Evolutionary conservation across 2,797 vertebrate genomes (phyloP).

Genomic region (Catamblyrhynchus diadema): DNA sequence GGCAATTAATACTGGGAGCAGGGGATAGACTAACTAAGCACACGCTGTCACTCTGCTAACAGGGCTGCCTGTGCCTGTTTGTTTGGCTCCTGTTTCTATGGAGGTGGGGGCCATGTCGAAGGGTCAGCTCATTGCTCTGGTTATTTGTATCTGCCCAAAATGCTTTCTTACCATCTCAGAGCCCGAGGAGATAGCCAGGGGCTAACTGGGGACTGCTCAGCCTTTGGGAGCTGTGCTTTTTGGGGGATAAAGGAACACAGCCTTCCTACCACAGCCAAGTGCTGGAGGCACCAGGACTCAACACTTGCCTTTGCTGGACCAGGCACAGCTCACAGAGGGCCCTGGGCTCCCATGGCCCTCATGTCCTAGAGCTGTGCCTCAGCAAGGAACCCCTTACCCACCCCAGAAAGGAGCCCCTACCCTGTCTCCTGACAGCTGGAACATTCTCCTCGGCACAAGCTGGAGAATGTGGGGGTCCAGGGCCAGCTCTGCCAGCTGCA

Average conservation of each 20-base stretch:
- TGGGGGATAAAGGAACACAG: not conserved
- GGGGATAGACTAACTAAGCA: not conserved
- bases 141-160: not conserved
- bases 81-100: slow-evolving; percentile 29
- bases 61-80: not conserved
- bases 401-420: not conserved
- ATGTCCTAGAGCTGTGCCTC: not conserved
- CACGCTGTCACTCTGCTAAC: not conserved
- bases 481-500: not conserved
- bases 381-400: not conserved
- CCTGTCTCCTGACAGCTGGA: not conserved
- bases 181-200: not conserved
- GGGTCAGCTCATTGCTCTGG: not conserved
- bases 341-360: rapidly evolving
- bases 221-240: not conserved
- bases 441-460: not conserved
- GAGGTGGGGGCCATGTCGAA: not conserved
- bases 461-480: rapidly evolving
- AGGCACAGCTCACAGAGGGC: not conserved
- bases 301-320: not conserved
- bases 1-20: not conserved
- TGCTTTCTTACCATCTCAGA: not conserved
- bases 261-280: not conserved
- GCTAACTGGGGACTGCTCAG: not conserved
- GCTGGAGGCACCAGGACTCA: not conserved